phyloP scores from a whole-genome alignment of 2,797 vertebrate genomes.

The Alcedo quadribrachys region DNA sequence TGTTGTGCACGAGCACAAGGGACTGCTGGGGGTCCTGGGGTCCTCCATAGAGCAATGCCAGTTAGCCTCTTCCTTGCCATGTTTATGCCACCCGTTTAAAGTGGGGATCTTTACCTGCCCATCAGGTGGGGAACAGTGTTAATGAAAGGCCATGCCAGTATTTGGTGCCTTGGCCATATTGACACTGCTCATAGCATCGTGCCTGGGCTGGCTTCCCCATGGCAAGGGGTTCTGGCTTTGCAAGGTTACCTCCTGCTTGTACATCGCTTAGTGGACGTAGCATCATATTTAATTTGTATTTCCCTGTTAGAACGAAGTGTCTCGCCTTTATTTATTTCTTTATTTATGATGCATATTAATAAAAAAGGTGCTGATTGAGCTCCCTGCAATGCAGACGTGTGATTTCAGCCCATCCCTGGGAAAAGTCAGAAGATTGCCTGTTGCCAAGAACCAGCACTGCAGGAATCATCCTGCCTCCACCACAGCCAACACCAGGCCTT shows the following conservation, averaged over 20 bases:
- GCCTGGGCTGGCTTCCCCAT: slow-evolving; percentile 53
- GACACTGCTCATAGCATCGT: slow-evolving; percentile 33
- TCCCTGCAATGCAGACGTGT: background rate
- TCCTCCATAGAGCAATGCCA: background rate
- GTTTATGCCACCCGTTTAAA: background rate
- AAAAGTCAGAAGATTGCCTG: background rate
- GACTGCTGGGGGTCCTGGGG: slow-evolving; percentile 5
- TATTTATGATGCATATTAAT: slow-evolving; percentile 89
- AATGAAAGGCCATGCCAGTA: slow-evolving; percentile 41
- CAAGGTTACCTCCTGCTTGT: slow-evolving; percentile 63
- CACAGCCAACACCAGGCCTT: background rate
- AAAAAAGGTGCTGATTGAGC: slow-evolving; percentile 83
- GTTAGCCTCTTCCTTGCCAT: slow-evolving; percentile 14
- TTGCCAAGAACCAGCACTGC: background rate
- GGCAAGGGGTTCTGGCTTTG: slow-evolving; percentile 28
- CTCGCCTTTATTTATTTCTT: slow-evolving; percentile 84
- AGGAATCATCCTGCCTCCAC: background rate
- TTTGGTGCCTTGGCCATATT: slow-evolving; percentile 37
- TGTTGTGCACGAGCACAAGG: slow-evolving; percentile 42
- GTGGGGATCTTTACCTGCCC: slow-evolving; percentile 20
- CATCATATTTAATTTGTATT: slow-evolving; percentile 69
- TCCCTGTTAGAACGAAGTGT: slow-evolving; percentile 64
- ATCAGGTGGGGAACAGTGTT: slow-evolving; percentile 48
- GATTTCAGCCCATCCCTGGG: background rate
- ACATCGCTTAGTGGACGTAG: slow-evolving; percentile 56